These are phyloP conservation scores for Eulemur coronatus DNA, from an alignment of 2,797 vertebrate species.

Conservation along the genomic window DNA sequence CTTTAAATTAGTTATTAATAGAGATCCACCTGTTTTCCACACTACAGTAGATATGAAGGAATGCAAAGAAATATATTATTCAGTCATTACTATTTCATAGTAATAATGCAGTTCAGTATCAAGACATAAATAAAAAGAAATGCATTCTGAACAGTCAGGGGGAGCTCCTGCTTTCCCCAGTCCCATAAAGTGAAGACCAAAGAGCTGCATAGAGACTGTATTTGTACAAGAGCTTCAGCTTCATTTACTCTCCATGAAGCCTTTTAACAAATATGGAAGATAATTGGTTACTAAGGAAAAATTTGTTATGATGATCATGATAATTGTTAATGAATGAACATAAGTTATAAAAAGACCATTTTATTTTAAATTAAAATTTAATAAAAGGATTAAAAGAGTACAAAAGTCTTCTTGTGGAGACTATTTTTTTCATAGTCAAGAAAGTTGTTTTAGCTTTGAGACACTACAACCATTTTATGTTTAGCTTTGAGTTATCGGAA, in stretches of 20 bases:
- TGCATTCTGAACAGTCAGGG: background rate
- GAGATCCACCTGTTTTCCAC: background rate
- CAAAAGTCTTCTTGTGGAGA: background rate
- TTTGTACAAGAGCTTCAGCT: background rate
- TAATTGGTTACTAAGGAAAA: background rate
- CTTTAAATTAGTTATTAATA: background rate
- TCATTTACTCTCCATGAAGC: background rate
- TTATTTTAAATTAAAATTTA: background rate
- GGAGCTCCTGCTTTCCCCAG: background rate
- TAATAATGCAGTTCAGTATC: background rate
- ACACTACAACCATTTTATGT: background rate
- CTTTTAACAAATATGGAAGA: background rate
- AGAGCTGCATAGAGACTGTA: background rate
- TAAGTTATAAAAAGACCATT: background rate
- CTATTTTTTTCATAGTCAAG: background rate
- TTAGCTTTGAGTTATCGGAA: background rate
- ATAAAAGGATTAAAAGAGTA: background rate
- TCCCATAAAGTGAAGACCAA: background rate
- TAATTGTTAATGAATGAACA: background rate
- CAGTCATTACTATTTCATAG: background rate
- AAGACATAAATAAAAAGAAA: background rate
- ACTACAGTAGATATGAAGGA: rapidly evolving
- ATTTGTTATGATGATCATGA: background rate
- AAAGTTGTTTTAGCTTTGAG: background rate
- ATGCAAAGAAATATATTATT: background rate